Percentiles rank a stretch among this genome's conserved stretches.
phyloP scores from a whole-genome alignment of 2,797 vertebrate species.

The Triplophysa bombifrons region DNA sequence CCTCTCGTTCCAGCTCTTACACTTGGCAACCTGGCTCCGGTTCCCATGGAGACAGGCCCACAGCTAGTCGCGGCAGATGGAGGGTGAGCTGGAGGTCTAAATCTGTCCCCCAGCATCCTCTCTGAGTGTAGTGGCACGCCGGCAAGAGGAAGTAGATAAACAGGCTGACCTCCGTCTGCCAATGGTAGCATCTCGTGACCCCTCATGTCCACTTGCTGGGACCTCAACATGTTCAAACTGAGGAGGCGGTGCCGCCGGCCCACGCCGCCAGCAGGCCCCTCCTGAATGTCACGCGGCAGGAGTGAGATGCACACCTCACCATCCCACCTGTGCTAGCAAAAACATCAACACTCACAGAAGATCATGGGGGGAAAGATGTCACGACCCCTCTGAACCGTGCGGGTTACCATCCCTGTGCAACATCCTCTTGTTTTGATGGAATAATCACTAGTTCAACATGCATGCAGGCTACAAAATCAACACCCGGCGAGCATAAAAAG shows the following conservation, averaged over 20 bases:
- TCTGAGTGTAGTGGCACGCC: conserved; percentile 75
- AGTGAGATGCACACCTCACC: conserved; percentile 48
- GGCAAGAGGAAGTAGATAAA: conserved; percentile 76
- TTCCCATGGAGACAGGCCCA: conserved; percentile 85
- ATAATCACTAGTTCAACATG: conserved; percentile 10
- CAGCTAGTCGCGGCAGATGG: conserved; percentile 83
- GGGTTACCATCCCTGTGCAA: conserved; percentile 26
- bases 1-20: conserved; percentile 63
- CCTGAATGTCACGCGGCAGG: conserved; percentile 51
- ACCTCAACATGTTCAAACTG: conserved; percentile 50
- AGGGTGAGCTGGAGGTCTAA: conserved; percentile 83
- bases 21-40: conserved; percentile 75
- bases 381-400: conserved; percentile 47
- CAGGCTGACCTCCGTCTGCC: conserved; percentile 62
- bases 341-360: conserved; percentile 40
- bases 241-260: conserved; percentile 14
- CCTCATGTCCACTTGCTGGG: conserved; percentile 54
- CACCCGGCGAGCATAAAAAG: neutral
- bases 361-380: conserved; percentile 47
- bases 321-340: conserved; percentile 43
- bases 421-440: neutral
- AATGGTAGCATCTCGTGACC: conserved; percentile 69
- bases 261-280: conserved; percentile 42
- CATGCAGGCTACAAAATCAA: neutral
- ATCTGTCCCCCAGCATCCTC: conserved; percentile 85